Base-by-base conservation (phyloP, 2,888 invertebrate genomes). In the Eueremaeus valkanovi region DNA sequence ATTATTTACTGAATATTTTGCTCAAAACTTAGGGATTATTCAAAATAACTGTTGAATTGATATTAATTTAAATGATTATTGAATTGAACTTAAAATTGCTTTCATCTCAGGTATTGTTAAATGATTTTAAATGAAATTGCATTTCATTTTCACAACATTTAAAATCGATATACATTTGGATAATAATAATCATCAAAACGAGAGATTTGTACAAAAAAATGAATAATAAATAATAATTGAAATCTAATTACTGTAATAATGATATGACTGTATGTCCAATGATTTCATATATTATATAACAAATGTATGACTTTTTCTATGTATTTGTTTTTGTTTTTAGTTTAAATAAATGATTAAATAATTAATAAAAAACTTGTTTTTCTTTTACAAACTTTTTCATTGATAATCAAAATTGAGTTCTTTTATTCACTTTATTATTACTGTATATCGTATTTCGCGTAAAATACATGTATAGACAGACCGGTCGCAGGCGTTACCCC, bases 21-120 rank as follows among this genome's bases (percentile, higher is more conserved):
- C 42, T 70, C 42, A 70, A 70, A 70, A 45, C 27, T n/a, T 21
- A 70, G 40, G 21, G 24, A 36, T 70, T 36, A 70, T 45, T 45
- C 31, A 18, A 45, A 45, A 11, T 45, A 18, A 29, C 31, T 58
- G 58, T 58, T 24, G n/a, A n/a, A n/a, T n/a, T n/a, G n/a, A n/a
- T n/a, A n/a, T n/a, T n/a, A n/a, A 31, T 58, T 29, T 58, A 58
- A 31, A 21, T 49, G 49, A n/a, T n/a, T n/a, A n/a, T n/a, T 45
- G n/a, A 45, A 31, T 58, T 29, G 29, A 58, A 58, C 27, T 58
- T 58, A 58, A 58, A 33, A 68, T 70, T 70, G 70, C 42, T 70
- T 70, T 70, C 70, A 70, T 70, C 70, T 70, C 70, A 70, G 70
- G 70, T 70, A 70, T 55, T 70, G 70, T 70, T 21, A 27, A 70